Conservation (phyloP, 1,140 invertebrate species). For the Lamellibrachia luymesi region DNA sequence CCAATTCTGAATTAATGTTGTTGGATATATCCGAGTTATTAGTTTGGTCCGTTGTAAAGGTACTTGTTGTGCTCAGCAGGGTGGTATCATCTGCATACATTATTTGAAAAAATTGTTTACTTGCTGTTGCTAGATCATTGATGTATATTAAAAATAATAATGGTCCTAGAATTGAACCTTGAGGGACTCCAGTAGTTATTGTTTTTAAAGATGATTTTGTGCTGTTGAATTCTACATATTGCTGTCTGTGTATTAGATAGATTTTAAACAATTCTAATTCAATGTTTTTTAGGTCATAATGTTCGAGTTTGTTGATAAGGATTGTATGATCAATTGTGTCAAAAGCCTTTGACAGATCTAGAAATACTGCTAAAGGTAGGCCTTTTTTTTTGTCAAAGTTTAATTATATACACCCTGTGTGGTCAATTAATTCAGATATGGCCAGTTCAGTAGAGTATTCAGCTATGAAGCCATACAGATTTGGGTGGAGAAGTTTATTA, state of each 20-base stretch:
- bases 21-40: too few species aligned
- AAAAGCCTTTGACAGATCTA: background rate
- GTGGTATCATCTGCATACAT: too few species aligned
- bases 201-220: background rate
- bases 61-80: background rate
- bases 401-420: too few species aligned
- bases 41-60: background rate
- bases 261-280: background rate
- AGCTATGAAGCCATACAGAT: too few species aligned
- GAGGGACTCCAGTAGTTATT: background rate
- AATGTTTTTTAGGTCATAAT: background rate
- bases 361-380: too few species aligned
- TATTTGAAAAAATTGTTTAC: background rate
- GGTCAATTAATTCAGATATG: too few species aligned
- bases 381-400: too few species aligned
- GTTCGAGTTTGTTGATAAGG: background rate
- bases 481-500: too few species aligned
- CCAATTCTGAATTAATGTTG: background rate
- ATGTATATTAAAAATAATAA: background rate
- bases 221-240: background rate
- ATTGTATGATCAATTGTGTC: background rate
- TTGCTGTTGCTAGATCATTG: background rate
- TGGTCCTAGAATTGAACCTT: background rate
- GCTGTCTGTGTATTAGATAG: background rate
- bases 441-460: too few species aligned